Base-by-base conservation (phyloP, 2,888 invertebrate genomes). In the Rugalucina vietnamica region DNA sequence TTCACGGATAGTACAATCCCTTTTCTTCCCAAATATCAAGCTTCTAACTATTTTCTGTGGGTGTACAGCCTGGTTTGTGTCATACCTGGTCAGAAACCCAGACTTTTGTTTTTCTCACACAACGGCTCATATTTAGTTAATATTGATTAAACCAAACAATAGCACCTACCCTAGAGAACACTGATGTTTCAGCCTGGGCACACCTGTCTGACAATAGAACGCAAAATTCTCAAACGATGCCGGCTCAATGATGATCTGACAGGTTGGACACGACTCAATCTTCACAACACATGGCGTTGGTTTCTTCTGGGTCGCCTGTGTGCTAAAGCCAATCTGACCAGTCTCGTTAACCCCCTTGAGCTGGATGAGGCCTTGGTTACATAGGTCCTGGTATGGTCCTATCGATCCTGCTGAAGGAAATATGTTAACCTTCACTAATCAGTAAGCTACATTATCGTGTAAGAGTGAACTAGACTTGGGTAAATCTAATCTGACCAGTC, bases 241-340 rank as follows among this genome's bases (percentile, higher is more conserved):
- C 12, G 57, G 69, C 8, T 57, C 24, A 50, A 84, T 73, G 24
- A 75, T 34, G 32, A 86, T 77, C 65, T 83, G 82, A 36, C 86
- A 86, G 14, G 79, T 71, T 39, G 79, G 81, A 57, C 86, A 86
- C 0, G 86, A 72, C 39, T 84, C 77, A n/a, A 86, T 74, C 29
- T 81, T 72, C 0, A 86, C 39, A 8, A 86, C 60, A 69, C 86
- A 86, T 18, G 82, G 76, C 27, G 70, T 76, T 3, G 71, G 69
- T 27, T 43, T 27, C 57, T 4, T 32, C 14, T n/a, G 18, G 2
- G 75, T 49, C 21, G 39, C 65, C 3, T 27, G n/a, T 29, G 75
- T 36, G 24, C 81, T 79, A 57, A 77, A 65, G 21, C 34, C 54
- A 36, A 86, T 76, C 4, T 34, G 65, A 8, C 86, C 86, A 2